These are phyloP conservation scores for Oryzias woworae DNA, from an alignment of 2,113 vertebrate species.

Conservation along the genomic window DNA sequence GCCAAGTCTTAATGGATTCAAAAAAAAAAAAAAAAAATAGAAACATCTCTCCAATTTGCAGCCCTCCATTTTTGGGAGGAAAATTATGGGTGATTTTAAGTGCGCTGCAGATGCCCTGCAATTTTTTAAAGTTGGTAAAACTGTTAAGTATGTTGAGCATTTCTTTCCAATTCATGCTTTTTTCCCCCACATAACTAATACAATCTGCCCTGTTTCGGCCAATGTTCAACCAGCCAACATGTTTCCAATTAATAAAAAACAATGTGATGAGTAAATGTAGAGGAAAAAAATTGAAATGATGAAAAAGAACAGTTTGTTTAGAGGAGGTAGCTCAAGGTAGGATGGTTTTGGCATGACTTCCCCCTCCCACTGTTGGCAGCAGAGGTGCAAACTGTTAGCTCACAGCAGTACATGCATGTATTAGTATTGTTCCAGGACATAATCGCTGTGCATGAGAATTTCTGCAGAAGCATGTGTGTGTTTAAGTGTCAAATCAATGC, in stretches of 20 bases:
- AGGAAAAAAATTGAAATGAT: not conserved
- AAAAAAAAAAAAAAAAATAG: not conserved
- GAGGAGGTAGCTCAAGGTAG: conserved; percentile 35
- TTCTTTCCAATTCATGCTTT: no score
- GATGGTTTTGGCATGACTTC: conserved; percentile 67
- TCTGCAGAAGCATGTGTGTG: conserved; percentile 22
- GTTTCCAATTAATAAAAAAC: not conserved
- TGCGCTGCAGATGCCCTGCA: no score
- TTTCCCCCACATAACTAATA: no score
- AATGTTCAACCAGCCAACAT: no score
- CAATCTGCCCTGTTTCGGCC: no score
- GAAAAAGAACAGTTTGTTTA: conserved; percentile 12
- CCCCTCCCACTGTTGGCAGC: conserved; percentile 69
- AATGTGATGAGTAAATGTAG: not conserved
- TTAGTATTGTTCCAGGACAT: conserved; percentile 77
- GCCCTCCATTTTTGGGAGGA: no score
- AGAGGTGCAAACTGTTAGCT: conserved; percentile 69
- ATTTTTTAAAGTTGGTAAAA: no score
- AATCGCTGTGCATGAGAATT: conserved; percentile 51
- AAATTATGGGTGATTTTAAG: no score
- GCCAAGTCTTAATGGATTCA: not conserved
- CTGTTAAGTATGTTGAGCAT: no score
- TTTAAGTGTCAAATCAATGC: conserved; percentile 24
- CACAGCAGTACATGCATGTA: conserved; percentile 75
- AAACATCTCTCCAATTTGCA: not conserved